Conservation (phyloP, 2,113 vertebrate species). For the Syrrhaptes paradoxus region DNA sequence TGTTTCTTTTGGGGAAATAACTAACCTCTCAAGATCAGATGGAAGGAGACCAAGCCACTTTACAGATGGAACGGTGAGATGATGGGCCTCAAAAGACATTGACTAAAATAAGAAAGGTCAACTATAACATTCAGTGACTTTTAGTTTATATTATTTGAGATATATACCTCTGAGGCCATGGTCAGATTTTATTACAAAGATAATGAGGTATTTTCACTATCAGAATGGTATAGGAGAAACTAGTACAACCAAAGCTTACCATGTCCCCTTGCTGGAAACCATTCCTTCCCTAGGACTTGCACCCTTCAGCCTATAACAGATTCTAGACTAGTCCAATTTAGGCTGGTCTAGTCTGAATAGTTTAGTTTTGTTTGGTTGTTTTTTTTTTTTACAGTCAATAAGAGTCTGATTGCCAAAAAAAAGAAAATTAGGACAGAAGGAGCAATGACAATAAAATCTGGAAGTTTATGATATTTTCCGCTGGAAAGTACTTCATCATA, state of each 20-base stretch:
- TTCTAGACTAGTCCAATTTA: neutral
- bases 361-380: neutral
- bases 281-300: neutral
- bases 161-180: neutral
- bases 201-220: neutral
- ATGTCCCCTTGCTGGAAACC: neutral
- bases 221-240: neutral
- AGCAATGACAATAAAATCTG: neutral
- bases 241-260: neutral
- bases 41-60: slow-evolving; percentile 97
- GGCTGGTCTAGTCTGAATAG: neutral
- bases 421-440: neutral
- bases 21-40: slow-evolving; percentile 93
- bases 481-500: neutral
- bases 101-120: slow-evolving; percentile 78
- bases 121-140: neutral
- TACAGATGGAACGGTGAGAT: slow-evolving; percentile 91
- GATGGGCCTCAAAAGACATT: slow-evolving; percentile 96
- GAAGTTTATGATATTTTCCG: neutral
- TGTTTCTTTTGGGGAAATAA: neutral
- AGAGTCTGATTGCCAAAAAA: neutral
- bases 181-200: neutral
- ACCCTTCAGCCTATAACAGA: neutral
- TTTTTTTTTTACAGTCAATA: neutral
- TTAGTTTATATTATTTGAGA: neutral